Conservation (phyloP, 1,140 invertebrate genomes). For the Cyrtorhinus lividipennis region DNA sequence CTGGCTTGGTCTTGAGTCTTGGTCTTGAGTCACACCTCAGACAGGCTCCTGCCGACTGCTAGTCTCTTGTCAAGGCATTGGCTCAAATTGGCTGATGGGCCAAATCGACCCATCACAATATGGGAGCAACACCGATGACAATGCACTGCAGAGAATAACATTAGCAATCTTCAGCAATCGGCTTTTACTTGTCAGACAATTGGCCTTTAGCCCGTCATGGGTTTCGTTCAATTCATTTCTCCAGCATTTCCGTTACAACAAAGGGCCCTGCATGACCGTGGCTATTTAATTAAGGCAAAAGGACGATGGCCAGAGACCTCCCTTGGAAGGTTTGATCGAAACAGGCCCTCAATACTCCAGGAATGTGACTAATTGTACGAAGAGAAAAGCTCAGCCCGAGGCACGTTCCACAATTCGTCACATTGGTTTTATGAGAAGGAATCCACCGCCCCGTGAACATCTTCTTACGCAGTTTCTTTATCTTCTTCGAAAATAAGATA, state of each 20-base stretch:
- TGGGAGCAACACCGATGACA: no score
- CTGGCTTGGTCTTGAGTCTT: no score
- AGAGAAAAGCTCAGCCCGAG: not conserved
- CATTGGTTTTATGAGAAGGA: conserved; percentile 13
- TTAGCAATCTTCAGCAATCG: no score
- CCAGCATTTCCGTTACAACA: not conserved
- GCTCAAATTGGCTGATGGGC: no score
- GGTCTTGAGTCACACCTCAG: no score
- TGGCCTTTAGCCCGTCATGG: no score
- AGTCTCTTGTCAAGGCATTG: no score
- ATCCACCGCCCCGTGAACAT: conserved; percentile 2
- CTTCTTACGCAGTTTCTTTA: not conserved
- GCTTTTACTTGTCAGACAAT: no score
- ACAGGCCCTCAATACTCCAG: not conserved
- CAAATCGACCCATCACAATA: no score
- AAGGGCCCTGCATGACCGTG: not conserved
- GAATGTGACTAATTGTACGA: conserved; percentile 4
- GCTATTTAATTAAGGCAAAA: not conserved
- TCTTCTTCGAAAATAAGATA: not conserved
- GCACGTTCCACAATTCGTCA: conserved; percentile 17
- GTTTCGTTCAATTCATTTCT: not conserved
- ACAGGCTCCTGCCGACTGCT: no score
- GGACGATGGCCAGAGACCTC: not conserved
- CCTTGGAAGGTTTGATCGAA: not conserved
- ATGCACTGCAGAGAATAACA: no score